Evolutionary conservation across 1,140 invertebrate species (phyloP).

Genomic region (Drepana arcuata): DNA sequence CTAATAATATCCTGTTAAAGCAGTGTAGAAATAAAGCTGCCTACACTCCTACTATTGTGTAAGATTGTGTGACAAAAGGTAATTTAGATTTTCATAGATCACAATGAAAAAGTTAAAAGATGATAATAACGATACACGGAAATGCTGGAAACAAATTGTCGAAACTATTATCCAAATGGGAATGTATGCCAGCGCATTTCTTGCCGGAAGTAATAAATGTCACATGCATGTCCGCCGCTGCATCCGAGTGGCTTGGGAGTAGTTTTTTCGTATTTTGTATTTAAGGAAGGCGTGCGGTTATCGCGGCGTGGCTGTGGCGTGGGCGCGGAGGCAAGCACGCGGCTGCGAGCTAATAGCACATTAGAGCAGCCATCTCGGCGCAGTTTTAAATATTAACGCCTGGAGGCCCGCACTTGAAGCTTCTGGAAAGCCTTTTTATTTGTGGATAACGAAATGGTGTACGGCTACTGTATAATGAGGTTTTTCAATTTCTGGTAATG

Average conservation of each 20-base stretch:
- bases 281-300: no score
- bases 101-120: no score
- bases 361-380: slow-evolving; percentile 36
- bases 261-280: no score
- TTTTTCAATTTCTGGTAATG: slow-evolving; percentile 36
- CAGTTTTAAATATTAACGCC: slow-evolving; percentile 47
- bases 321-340: slow-evolving; percentile 20
- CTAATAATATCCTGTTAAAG: no score
- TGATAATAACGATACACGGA: no score
- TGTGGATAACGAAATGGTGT: slow-evolving; percentile 38
- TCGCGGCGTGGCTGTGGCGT: not conserved
- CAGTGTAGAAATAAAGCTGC: no score
- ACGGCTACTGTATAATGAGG: slow-evolving; percentile 35
- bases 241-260: slow-evolving; percentile 1
- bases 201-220: slow-evolving; percentile 17
- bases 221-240: slow-evolving; percentile 11
- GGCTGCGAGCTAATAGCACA: slow-evolving; percentile 40
- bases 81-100: no score
- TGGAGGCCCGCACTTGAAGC: slow-evolving; percentile 11
- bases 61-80: no score
- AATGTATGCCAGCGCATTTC: slow-evolving; percentile 5
- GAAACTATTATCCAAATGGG: no score
- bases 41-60: no score
- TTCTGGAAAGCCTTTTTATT: slow-evolving; percentile 44
- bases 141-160: no score